A percentile compares a stretch with the other conserved stretches of the same genome.
Conservation (phyloP, 2,113 vertebrate genomes). For the Mustela nigripes region DNA sequence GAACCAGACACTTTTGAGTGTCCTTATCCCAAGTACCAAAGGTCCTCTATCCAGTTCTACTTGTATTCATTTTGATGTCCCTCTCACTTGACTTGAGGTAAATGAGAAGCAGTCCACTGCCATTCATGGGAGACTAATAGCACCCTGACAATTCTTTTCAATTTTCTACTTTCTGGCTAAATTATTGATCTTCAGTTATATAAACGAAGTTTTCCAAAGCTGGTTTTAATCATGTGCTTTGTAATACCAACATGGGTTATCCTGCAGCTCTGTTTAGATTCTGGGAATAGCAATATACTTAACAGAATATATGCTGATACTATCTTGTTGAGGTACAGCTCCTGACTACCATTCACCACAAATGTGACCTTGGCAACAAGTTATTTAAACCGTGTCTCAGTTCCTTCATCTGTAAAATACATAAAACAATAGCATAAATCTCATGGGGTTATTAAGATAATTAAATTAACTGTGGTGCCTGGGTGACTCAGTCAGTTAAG, state of each 20-base stretch:
- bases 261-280: not conserved
- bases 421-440: not conserved
- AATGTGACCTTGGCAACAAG: not conserved
- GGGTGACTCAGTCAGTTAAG: not conserved
- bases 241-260: not conserved
- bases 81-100: not conserved
- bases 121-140: not conserved
- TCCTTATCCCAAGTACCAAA: not conserved
- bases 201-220: conserved; percentile 10
- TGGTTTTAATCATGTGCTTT: not conserved
- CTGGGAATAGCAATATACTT: not conserved
- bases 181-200: not conserved
- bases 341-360: not conserved
- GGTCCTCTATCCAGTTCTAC: not conserved
- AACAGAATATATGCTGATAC: not conserved
- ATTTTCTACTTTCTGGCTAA: not conserved
- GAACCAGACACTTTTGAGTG: not conserved
- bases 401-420: not conserved
- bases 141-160: not conserved
- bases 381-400: not conserved
- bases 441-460: not conserved
- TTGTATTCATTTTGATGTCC: not conserved
- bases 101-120: not conserved
- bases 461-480: not conserved
- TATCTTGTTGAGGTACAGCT: not conserved